These are phyloP conservation scores for Artibeus jamaicensis DNA, from an alignment of 2,797 vertebrate species.

Conservation along the genomic window DNA sequence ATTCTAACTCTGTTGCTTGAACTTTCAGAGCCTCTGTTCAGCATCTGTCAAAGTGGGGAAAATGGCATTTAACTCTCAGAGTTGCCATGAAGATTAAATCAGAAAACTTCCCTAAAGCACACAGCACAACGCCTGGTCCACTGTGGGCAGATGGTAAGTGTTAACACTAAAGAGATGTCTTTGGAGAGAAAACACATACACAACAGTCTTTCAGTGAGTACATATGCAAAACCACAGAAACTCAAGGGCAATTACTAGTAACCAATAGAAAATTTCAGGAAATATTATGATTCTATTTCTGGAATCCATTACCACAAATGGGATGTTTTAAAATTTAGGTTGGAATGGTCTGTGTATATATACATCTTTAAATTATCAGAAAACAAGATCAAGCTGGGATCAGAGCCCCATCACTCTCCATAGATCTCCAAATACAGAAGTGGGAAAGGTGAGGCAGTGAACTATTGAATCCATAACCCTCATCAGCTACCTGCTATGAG, in stretches of 20 bases:
- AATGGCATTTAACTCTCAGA: neutral
- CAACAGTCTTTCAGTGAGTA: neutral
- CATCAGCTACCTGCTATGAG: neutral
- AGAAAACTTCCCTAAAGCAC: neutral
- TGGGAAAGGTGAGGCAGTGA: neutral
- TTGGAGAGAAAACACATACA: neutral
- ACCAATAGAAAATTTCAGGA: neutral
- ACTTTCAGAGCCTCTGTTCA: neutral
- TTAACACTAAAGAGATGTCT: neutral
- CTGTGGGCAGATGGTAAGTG: neutral
- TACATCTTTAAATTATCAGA: neutral
- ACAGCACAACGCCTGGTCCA: neutral
- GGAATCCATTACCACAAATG: neutral
- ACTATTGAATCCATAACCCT: neutral
- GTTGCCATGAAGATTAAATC: neutral
- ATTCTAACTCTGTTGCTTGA: neutral
- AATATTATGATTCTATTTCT: neutral
- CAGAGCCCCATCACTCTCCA: neutral
- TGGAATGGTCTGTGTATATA: neutral
- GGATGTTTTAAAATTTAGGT: neutral
- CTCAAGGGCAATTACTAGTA: neutral
- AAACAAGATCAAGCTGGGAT: neutral
- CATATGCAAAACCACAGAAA: neutral
- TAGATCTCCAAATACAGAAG: neutral
- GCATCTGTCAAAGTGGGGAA: conserved; percentile 4